These are phyloP conservation scores for Drosophila lacteicornis DNA, from an alignment of 1,140 invertebrate genomes.

Conservation along the genomic window DNA sequence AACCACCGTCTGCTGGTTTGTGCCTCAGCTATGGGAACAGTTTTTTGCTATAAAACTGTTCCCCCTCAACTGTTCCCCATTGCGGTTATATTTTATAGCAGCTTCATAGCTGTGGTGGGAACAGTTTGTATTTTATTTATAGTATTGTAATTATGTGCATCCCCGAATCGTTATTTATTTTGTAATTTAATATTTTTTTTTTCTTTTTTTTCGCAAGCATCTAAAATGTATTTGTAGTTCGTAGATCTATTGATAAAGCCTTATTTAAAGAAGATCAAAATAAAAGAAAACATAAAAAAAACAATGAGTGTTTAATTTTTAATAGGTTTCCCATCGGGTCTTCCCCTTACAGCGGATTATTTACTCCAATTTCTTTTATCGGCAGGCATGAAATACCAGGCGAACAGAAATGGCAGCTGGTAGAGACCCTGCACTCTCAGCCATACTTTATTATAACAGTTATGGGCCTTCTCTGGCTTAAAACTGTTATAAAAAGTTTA, in stretches of 20 bases:
- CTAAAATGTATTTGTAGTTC: slow-evolving; percentile 34
- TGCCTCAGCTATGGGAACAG: background rate
- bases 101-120: background rate
- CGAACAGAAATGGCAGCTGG: no score
- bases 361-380: no score
- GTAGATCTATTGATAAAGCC: slow-evolving; percentile 24
- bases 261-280: slow-evolving; percentile 40
- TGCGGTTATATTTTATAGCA: slow-evolving; percentile 4
- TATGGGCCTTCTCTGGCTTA: no score
- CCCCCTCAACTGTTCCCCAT: background rate
- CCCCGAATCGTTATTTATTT: slow-evolving; percentile 36
- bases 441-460: no score
- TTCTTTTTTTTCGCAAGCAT: slow-evolving; percentile 21
- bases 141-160: slow-evolving; percentile 54
- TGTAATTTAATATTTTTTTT: slow-evolving; percentile 27
- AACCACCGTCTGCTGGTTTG: background rate
- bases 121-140: slow-evolving; percentile 66
- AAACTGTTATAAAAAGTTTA: no score
- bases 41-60: slow-evolving; percentile 6
- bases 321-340: no score
- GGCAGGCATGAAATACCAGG: no score
- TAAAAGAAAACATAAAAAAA: background rate
- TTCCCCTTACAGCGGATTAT: no score
- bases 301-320: no score
- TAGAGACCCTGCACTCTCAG: no score